Evolutionary conservation across 2,113 vertebrate species (phyloP).

Genomic region (Pitta sordida): DNA sequence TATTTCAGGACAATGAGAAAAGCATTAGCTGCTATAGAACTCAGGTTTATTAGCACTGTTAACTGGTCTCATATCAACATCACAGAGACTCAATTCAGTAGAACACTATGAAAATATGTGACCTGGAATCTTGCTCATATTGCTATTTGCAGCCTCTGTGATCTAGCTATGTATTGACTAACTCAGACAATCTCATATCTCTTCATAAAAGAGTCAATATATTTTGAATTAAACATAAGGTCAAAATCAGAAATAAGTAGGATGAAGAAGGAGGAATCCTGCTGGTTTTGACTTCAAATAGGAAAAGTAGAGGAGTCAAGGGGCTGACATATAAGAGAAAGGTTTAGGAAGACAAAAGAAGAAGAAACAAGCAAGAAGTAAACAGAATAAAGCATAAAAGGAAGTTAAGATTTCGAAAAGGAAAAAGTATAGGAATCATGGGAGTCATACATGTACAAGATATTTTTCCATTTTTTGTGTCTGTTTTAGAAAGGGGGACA

Average conservation of each 20-base stretch:
- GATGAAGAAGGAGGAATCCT: neutral
- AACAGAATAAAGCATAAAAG: neutral
- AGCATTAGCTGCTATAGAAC: neutral
- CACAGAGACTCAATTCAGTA: neutral
- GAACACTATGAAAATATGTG: neutral
- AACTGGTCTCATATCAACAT: neutral
- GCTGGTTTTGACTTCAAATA: constrained; percentile 23
- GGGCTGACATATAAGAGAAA: neutral
- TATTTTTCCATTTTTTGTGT: neutral
- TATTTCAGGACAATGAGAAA: neutral
- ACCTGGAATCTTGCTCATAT: neutral
- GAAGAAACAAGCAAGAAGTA: neutral
- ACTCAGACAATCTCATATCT: neutral
- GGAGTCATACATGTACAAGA: neutral
- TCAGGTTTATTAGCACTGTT: neutral
- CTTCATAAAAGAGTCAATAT: neutral
- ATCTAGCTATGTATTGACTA: neutral
- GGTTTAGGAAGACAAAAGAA: neutral
- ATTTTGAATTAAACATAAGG: neutral
- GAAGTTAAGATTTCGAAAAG: neutral
- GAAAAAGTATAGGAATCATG: neutral
- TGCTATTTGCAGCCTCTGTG: neutral
- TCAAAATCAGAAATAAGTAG: neutral
- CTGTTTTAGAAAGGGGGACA: neutral
- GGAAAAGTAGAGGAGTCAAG: neutral